A percentile compares a stretch with the other conserved stretches of the same genome.
These are phyloP conservation scores for Trissolcus japonicus DNA, from an alignment of 2,888 invertebrate genomes.

Conservation along the genomic window DNA sequence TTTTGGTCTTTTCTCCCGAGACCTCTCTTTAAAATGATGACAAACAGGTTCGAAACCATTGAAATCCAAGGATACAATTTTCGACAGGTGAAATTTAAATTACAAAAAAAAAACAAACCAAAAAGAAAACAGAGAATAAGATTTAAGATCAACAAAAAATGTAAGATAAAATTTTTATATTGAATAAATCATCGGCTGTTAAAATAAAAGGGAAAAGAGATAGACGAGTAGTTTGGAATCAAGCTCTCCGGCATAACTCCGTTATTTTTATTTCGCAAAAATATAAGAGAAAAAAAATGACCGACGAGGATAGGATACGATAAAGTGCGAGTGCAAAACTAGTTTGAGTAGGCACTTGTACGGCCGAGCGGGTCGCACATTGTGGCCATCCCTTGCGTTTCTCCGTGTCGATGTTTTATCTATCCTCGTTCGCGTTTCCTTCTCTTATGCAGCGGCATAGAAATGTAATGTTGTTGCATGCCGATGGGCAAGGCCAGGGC, in stretches of 20 bases:
- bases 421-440: conserved; percentile 51
- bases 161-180: no score
- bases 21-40: no score
- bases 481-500: conserved; percentile 71
- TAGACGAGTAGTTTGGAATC: conserved; percentile 31
- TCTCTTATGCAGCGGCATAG: conserved; percentile 57
- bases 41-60: neutral
- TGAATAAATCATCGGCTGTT: no score
- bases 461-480: conserved; percentile 59
- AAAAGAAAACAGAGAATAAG: no score
- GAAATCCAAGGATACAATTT: neutral
- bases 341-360: conserved; percentile 51
- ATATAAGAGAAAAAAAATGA: conserved; percentile 17
- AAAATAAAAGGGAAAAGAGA: conserved; percentile 17
- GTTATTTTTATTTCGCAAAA: conserved; percentile 46
- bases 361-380: conserved; percentile 39
- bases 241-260: conserved; percentile 26
- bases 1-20: neutral
- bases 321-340: conserved; percentile 49
- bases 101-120: no score
- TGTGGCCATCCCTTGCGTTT: conserved; percentile 67
- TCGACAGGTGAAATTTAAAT: neutral
- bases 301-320: conserved; percentile 39
- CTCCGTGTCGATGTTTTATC: conserved; percentile 49
- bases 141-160: no score